These are phyloP conservation scores for Mastomys natalensis DNA, from an alignment of 2,113 vertebrate species.

Conservation along the genomic window DNA sequence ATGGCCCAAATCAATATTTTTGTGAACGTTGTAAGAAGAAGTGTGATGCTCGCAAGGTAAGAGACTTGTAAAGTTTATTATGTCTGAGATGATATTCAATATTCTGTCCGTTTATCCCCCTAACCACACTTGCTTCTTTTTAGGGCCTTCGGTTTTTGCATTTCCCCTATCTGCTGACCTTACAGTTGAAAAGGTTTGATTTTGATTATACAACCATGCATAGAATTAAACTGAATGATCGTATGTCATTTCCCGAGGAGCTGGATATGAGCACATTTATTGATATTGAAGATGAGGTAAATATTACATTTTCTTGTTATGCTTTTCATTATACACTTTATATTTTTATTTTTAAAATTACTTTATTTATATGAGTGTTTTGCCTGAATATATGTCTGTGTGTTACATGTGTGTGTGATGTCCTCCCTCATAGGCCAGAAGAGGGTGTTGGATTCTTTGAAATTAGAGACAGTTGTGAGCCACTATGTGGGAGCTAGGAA, in stretches of 20 bases:
- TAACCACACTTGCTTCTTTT: neutral
- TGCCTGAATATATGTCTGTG: neutral
- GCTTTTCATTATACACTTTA: neutral
- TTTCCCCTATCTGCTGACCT: conserved; percentile 96
- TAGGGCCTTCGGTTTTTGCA: conserved; percentile 98
- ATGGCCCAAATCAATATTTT: conserved; percentile 99
- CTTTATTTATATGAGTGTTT: neutral
- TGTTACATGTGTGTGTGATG: neutral
- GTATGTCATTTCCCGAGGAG: conserved; percentile 99
- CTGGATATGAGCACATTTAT: conserved; percentile 99
- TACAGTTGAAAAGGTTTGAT: conserved; percentile 99
- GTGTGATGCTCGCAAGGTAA: conserved; percentile 98
- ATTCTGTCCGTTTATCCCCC: neutral
- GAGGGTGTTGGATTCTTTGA: neutral
- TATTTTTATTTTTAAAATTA: neutral
- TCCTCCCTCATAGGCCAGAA: neutral
- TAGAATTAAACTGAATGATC: conserved; percentile 98
- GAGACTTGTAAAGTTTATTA: neutral
- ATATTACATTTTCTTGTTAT: conserved; percentile 49
- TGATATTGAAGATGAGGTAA: conserved; percentile 98
- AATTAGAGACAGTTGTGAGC: neutral
- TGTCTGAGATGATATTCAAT: conserved; percentile 12
- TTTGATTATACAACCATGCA: conserved; percentile 99
- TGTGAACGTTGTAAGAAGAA: conserved; percentile 99
- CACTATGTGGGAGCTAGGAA: neutral